Evolutionary conservation across 2,797 vertebrate genomes (phyloP), one percentile per base, ranked within the genome.

Genomic region (Cynodonichthys magdalenae): DNA sequence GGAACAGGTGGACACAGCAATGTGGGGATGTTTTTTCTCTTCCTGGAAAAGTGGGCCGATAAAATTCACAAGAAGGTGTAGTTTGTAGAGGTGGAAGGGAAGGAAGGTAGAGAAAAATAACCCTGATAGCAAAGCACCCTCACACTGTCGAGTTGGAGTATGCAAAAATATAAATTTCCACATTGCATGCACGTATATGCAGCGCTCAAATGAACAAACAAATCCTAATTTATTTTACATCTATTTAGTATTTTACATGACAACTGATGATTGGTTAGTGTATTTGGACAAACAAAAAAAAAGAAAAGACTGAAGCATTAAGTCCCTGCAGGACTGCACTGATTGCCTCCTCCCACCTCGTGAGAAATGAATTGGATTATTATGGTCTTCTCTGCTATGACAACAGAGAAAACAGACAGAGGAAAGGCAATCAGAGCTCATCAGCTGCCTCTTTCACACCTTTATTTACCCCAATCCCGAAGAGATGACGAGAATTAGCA

Each of bases 401-500:
- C 90, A 92, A 91, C 88, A 82, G 83, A 89, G 80, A 90, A 88
- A 92, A 89, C 88, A 90, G 87, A 82, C 87, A 80, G 89, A 87
- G 83, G 83, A 69, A 87, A 90, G 80, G 86, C 87, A 88, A 92
- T 92, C 92, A 85, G 82, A 87, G 88, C 89, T 90, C 85, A 93
- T 93, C 91, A 92, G 87, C 78, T 82, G 64, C 75, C 81, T 90
- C 84, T 84, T 86, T 89, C 91, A 91, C 91, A 93, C 90, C 89
- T 94, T 93, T 93, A 94, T 94, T 94, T 93, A 94, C 88, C 77
- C 90, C 89, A 84, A 83, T 87, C 82, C 92, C 90, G 74, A 89
- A 82, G 92, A 94, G 91, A 93, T 84, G 80, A 70, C 79, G 71
- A 59, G 79, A 92, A 93, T 93, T 93, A 91, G 88, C 92, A 93